A percentile compares a stretch with the other conserved stretches of the same genome.
Conservation (phyloP, 2,797 vertebrate species). For the Parotocinclus haroldoi region DNA sequence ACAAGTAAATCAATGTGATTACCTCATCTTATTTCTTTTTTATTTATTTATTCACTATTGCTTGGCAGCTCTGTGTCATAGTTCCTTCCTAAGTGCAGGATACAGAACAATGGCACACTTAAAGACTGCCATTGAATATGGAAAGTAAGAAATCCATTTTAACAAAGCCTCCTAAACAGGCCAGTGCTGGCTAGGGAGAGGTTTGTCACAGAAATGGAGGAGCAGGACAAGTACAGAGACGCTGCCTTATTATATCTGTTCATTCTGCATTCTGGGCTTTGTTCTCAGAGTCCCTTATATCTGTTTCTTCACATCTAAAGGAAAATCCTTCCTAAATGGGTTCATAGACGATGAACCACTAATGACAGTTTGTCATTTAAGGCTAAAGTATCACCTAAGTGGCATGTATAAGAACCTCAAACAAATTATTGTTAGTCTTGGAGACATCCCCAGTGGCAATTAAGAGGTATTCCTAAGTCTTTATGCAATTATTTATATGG, state of each 20-base stretch:
- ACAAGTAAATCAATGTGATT: neutral
- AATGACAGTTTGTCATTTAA: too few relatives aligned
- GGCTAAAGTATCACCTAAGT: too few relatives aligned
- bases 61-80: constrained; percentile 18
- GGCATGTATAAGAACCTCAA: too few relatives aligned
- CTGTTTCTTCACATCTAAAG: too few relatives aligned
- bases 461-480: too few relatives aligned
- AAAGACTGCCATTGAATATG: constrained; percentile 22
- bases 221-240: constrained; percentile 26
- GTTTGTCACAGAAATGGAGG: constrained; percentile 21
- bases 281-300: too few relatives aligned
- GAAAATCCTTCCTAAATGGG: too few relatives aligned
- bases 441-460: too few relatives aligned
- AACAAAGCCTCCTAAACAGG: constrained; percentile 25
- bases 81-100: constrained; percentile 20
- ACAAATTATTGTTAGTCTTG: too few relatives aligned
- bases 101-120: constrained; percentile 18
- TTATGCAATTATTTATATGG: too few relatives aligned
- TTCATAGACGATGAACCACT: too few relatives aligned
- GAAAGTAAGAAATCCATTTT: constrained; percentile 33
- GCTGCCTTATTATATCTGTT: constrained; percentile 22
- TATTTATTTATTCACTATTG: too few relatives aligned
- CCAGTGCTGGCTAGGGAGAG: constrained; percentile 10
- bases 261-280: neutral
- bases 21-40: constrained; percentile 7